A percentile compares a stretch with the other conserved stretches of the same genome.
phyloP scores from a whole-genome alignment of 2,888 invertebrate species.

The Clistopyga incitator region DNA sequence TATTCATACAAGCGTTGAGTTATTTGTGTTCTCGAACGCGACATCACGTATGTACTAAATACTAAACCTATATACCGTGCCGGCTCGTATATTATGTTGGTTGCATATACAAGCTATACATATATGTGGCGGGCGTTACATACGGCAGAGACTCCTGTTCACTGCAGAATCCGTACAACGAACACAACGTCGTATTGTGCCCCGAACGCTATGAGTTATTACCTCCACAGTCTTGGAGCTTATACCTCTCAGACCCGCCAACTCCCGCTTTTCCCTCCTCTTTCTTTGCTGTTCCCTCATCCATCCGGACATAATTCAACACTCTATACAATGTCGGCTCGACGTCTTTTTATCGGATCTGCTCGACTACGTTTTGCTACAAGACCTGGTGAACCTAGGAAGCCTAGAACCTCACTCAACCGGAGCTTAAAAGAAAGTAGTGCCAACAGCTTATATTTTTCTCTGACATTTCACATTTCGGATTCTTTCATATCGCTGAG shows the following conservation, averaged over 20 bases:
- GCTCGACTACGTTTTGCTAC: conserved; percentile 76
- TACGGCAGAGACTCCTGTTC: conserved; percentile 75
- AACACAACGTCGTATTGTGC: conserved; percentile 82
- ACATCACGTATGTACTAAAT: conserved; percentile 35
- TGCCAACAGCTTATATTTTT: not conserved
- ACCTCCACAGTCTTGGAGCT: conserved; percentile 78
- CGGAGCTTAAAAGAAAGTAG: not conserved
- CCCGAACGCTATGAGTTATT: conserved; percentile 82
- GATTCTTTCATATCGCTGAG: not conserved
- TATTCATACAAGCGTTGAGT: conserved; percentile 50
- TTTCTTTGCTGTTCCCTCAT: conserved; percentile 62
- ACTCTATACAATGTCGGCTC: conserved; percentile 73
- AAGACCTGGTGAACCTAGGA: conserved; percentile 61
- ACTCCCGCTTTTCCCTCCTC: conserved; percentile 66
- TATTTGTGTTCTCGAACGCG: not conserved
- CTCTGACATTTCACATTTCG: not conserved
- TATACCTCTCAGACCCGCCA: conserved; percentile 52
- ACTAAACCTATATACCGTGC: conserved; percentile 46
- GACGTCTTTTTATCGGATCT: conserved; percentile 70
- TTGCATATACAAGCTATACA: conserved; percentile 16
- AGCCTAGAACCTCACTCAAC: not conserved
- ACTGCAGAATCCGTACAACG: conserved; percentile 81
- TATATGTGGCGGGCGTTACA: conserved; percentile 36
- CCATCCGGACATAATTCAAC: conserved; percentile 80
- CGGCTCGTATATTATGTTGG: conserved; percentile 43